Base-by-base conservation (phyloP, 1,140 invertebrate genomes). In the Pogonus chalceus region DNA sequence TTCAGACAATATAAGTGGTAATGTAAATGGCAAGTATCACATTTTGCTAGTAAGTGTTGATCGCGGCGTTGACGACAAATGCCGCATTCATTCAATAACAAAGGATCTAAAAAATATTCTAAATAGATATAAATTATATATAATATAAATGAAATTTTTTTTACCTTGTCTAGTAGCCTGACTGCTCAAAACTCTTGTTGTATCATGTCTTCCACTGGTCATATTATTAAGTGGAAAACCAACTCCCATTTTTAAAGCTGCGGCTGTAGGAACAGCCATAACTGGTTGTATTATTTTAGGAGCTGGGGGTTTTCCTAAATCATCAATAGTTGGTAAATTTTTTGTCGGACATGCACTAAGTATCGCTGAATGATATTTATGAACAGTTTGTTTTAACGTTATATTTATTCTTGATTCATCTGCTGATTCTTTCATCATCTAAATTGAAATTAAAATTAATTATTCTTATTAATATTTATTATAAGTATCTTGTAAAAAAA, bases 1-100 rank as follows among this genome's bases (percentile, higher is more conserved):
- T 90, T 88, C 43, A 98, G 75, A 74, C 96, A 98, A 46, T 86
- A 84, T 47, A 96, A 73, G 75, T 98, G 96, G 74, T 96, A 98
- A 70, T 90, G 85, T 23, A 90, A 75, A 60, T 86, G 84, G 68
- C 96, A 98, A 0, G 88, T 92, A 69, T 98, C 95, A 74, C 96
- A 98, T 64, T 91, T 90, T 0, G 92, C 87, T 58, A 97, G 77
- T 51, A 93, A 72, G 73, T 93, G 90, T 60, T 90, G 90, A 72
- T 92, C 88, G 35, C 83, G 82, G 54, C 81, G 81, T 57, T 82
- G 79, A 51, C 82, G 77, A 72, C 94, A 97, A 53, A 90, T 87
- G 20, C 87, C 88, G 72, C 93, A 95, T 65, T 87, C 81, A 65
- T 79, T 75, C 23, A 68, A 53, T 26, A 66, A 53, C 35, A 70